Percentiles rank a stretch among this genome's conserved stretches.
Evolutionary conservation across 2,797 vertebrate genomes (phyloP).

Genomic region (Enteromius mattozi): DNA sequence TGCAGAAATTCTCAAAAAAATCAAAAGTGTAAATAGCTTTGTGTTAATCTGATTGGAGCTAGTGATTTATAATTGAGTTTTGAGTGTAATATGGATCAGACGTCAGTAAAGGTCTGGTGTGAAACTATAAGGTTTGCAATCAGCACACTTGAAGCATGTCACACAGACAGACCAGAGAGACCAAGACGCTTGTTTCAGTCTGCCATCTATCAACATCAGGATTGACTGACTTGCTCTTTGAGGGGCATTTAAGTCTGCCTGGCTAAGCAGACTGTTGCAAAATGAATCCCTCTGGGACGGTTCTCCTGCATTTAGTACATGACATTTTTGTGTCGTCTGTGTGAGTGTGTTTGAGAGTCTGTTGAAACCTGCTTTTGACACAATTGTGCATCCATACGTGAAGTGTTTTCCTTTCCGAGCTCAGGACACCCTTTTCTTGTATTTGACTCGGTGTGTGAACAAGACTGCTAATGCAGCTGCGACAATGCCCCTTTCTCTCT

Average conservation of each 20-base stretch:
- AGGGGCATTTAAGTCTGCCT: constrained; percentile 31
- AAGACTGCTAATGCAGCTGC: constrained; percentile 2
- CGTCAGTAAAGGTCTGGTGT: not conserved
- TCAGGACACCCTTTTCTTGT: not conserved
- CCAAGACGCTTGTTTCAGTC: constrained; percentile 28
- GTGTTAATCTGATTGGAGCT: not conserved
- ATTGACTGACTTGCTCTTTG: constrained; percentile 47
- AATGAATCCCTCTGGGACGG: constrained; percentile 44
- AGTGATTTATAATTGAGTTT: not conserved
- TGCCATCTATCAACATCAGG: constrained; percentile 46
- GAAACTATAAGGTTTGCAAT: constrained; percentile 3
- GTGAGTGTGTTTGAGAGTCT: constrained; percentile 25
- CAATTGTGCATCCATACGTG: constrained; percentile 41
- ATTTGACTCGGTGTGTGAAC: not conserved
- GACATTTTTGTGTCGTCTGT: constrained; percentile 1
- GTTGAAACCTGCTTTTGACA: constrained; percentile 21
- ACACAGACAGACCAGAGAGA: constrained; percentile 26
- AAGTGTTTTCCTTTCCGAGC: constrained; percentile 4
- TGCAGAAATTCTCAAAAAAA: not conserved
- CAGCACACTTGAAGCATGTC: constrained; percentile 1
- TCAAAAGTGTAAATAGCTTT: not conserved
- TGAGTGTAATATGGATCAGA: not conserved
- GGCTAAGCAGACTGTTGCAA: constrained; percentile 44
- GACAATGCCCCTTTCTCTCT: not conserved
- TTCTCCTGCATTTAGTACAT: constrained; percentile 20